Conservation (phyloP, 2,113 vertebrate genomes). For the Alces alces region DNA sequence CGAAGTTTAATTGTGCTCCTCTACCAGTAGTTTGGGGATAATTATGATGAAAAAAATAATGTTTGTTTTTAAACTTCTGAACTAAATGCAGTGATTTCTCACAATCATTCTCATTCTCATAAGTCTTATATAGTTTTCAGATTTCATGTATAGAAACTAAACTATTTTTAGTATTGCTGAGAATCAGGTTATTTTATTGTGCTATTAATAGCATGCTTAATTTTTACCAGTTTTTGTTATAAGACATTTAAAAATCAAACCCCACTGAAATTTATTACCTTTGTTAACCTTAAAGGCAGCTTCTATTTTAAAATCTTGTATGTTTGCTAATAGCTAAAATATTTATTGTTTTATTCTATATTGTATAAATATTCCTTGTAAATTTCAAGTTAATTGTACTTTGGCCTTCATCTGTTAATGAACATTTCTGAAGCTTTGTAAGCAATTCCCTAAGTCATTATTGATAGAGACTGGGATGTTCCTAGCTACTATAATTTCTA, state of each 20-base stretch:
- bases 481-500: background rate
- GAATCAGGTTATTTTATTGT: constrained; percentile 37
- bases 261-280: constrained; percentile 25
- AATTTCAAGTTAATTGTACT: constrained; percentile 33
- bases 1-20: background rate
- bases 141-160: constrained; percentile 11
- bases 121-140: constrained; percentile 13
- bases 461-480: background rate
- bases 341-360: constrained; percentile 45
- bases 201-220: background rate
- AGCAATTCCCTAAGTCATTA: background rate
- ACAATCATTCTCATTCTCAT: background rate
- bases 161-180: background rate
- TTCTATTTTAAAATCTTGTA: constrained; percentile 27
- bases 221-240: constrained; percentile 28
- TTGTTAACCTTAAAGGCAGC: background rate
- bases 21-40: background rate
- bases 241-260: background rate
- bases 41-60: background rate
- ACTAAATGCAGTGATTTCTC: background rate
- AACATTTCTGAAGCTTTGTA: background rate
- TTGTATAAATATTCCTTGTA: background rate
- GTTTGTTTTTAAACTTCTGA: constrained; percentile 1
- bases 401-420: constrained; percentile 22
- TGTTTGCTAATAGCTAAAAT: constrained; percentile 36